Percentiles rank a stretch among this genome's conserved stretches.
Evolutionary conservation across 2,888 invertebrate species (phyloP).

Genomic region (Athripsodes cinereus): DNA sequence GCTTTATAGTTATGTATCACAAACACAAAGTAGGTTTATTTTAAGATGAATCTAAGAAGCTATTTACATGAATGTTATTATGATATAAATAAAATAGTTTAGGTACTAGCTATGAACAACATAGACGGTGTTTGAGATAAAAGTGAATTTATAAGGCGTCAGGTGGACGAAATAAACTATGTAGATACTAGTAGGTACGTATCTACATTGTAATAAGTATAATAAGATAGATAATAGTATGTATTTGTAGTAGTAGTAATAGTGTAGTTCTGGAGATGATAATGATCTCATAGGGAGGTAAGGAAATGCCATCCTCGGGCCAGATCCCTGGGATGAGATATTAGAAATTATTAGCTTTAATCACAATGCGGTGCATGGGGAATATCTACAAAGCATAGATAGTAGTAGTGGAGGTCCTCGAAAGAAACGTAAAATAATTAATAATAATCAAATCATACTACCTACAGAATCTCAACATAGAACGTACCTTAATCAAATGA

Average conservation of each 20-base stretch:
- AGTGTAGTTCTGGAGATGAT: not conserved
- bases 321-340: conserved; percentile 21
- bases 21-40: not conserved
- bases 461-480: too few relatives aligned
- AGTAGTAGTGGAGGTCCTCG: too few relatives aligned
- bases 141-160: conserved; percentile 22
- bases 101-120: not conserved
- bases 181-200: not conserved
- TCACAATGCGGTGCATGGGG: conserved; percentile 8
- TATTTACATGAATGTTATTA: not conserved
- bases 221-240: too few relatives aligned
- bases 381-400: too few relatives aligned
- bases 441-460: too few relatives aligned
- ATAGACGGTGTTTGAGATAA: conserved; percentile 10
- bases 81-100: not conserved
- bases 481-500: too few relatives aligned
- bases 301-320: conserved; percentile 7
- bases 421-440: too few relatives aligned
- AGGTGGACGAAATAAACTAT: conserved; percentile 3
- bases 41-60: too few relatives aligned
- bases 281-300: conserved; percentile 9
- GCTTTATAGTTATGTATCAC: not conserved
- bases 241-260: too few relatives aligned
- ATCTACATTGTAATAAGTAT: too few relatives aligned
- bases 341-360: conserved; percentile 24